Percentiles rank a stretch among this genome's conserved stretches.
Conservation (phyloP, 2,113 vertebrate genomes). For the Ondatra zibethicus region DNA sequence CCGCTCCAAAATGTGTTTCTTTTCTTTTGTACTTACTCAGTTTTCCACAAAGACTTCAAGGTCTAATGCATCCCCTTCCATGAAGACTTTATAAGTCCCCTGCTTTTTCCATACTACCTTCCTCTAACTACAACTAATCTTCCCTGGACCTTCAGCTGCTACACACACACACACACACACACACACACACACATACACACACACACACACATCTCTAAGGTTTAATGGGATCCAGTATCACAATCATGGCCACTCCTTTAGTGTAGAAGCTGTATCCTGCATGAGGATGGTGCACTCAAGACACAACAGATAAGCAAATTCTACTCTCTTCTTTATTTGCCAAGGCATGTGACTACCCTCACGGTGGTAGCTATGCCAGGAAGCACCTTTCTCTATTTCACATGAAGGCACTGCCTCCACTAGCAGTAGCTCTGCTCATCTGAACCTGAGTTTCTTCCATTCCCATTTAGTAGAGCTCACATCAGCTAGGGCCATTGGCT, state of each 20-base stretch:
- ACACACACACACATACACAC: too few relatives aligned
- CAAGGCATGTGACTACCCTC: neutral
- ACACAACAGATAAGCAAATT: neutral
- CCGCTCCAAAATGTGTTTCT: neutral
- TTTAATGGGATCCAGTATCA: neutral
- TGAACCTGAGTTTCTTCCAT: neutral
- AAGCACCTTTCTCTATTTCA: neutral
- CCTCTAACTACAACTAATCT: neutral
- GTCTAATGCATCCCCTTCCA: neutral
- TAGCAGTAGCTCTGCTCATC: neutral
- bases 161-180: neutral
- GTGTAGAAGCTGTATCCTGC: neutral
- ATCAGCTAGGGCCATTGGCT: neutral
- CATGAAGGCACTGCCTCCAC: neutral
- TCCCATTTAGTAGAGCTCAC: neutral
- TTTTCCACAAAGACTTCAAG: neutral
- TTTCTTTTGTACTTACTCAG: neutral
- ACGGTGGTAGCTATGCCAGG: too few relatives aligned
- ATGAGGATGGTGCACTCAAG: neutral
- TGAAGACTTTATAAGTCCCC: neutral
- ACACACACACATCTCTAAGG: rapidly evolving
- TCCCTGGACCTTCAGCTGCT: neutral
- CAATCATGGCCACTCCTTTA: neutral
- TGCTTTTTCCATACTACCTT: neutral
- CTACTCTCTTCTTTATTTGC: neutral